Percentiles rank a stretch among this genome's conserved stretches.
phyloP scores from a whole-genome alignment of 2,797 vertebrate genomes.

The Mionectes olivaceus region DNA sequence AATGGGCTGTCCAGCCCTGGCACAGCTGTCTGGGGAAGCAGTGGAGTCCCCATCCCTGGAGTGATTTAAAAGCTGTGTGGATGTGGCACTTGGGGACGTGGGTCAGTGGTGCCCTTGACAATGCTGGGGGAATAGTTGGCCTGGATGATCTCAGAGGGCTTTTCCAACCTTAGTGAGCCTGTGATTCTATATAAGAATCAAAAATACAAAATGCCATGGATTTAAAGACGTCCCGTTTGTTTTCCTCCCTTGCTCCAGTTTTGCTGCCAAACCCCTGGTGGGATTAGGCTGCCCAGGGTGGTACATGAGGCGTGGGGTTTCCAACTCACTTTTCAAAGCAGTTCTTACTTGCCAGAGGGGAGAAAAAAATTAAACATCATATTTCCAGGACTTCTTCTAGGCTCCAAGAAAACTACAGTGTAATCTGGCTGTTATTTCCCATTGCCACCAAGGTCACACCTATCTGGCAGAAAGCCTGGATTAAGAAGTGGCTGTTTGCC shows the following conservation, averaged over 20 bases:
- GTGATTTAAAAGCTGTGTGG: accelerated
- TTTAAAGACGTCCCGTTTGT: accelerated
- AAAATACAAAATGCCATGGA: neutral
- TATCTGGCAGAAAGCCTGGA: neutral
- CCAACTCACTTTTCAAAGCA: neutral
- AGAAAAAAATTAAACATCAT: neutral
- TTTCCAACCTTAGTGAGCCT: neutral
- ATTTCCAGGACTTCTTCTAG: neutral
- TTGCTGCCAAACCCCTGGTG: neutral
- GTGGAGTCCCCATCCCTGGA: accelerated
- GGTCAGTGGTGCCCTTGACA: neutral
- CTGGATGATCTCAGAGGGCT: accelerated
- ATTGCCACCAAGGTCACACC: neutral
- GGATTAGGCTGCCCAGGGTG: neutral
- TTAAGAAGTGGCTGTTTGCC: neutral
- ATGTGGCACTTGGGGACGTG: neutral
- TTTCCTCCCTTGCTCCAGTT: neutral
- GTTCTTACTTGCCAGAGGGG: neutral
- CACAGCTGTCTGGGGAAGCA: neutral
- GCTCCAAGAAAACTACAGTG: neutral
- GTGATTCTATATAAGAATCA: neutral
- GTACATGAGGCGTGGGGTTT: accelerated
- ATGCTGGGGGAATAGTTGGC: accelerated
- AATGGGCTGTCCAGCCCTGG: neutral
- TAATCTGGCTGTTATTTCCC: neutral